Evolutionary conservation across 2,888 invertebrate genomes (phyloP), one percentile per base, ranked within the genome.

Genomic region (Temnothorax ravouxi): DNA sequence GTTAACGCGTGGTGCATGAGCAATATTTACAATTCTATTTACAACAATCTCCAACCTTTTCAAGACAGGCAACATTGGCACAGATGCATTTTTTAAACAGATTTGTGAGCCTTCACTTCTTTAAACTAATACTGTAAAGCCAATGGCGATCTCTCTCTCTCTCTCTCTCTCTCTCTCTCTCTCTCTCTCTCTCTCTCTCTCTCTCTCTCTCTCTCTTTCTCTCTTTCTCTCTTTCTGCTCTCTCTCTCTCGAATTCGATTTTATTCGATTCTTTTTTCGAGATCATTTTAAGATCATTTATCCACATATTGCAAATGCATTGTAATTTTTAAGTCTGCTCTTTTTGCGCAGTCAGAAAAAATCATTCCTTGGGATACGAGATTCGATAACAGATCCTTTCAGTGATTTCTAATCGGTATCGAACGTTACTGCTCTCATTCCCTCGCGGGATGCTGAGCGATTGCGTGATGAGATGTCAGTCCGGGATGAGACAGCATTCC

Each of bases 401-500:
- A 67, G 0, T 38, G 44, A n/a, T 77, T 67, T 54, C 13, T 11
- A 41, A 41, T 41, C 25, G 56, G 18, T 52, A 54, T 67, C 64
- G 79, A 29, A 52, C 41, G 6, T 18, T 21, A 56, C 47, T 50
- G 52, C 25, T 88, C 86, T 91, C 88, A 93, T 92, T 94, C 93
- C 75, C 94, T 93, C 59, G 91, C 88, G 69, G 91, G 92, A 87
- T 94, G 94, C 86, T 93, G 93, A 64, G 91, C 81, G 84, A 93
- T 91, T 56, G 93, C 82, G 84, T 93, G 93, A 87, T 93, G 93
- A 59, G 89, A 77, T 74, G 92, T 86, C 61, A 94, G 82, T 59
- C 93, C 92, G n/a, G 93, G 93, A 88, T 94, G 94, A 64, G 93
- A 91, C 72, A 94, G 87, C 93, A 94, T 93, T 71, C 94, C 91